phyloP scores from a whole-genome alignment of 2,113 vertebrate genomes.

The Rostratula benghalensis region DNA sequence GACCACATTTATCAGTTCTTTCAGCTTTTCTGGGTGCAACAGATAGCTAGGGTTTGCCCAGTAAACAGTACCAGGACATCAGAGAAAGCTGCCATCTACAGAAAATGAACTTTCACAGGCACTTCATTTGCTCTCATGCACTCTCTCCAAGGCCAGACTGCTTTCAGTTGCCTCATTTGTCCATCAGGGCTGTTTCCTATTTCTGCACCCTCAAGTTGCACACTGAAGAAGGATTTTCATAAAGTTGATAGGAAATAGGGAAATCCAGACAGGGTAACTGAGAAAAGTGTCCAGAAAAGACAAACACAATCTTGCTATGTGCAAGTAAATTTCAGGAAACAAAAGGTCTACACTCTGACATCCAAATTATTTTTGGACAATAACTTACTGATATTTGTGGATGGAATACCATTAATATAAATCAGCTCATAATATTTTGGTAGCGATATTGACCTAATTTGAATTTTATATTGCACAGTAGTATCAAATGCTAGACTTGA shows the following conservation, averaged over 20 bases:
- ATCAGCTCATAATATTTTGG: slow-evolving; percentile 43
- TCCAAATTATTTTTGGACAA: slow-evolving; percentile 19
- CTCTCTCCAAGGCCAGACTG: neutral
- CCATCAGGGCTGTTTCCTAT: neutral
- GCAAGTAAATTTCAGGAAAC: neutral
- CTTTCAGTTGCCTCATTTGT: neutral
- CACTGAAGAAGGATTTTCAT: neutral
- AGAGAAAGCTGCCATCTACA: neutral
- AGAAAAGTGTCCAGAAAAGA: neutral
- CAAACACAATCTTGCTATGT: neutral
- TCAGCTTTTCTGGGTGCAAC: neutral
- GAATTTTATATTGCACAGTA: slow-evolving; percentile 52
- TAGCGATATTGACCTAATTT: slow-evolving; percentile 19
- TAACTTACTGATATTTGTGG: neutral
- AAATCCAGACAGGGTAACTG: neutral
- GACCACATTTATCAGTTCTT: neutral
- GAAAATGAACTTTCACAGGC: neutral
- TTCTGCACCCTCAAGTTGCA: neutral
- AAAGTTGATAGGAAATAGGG: too few relatives aligned
- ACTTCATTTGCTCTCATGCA: neutral
- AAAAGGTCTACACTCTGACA: neutral
- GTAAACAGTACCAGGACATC: neutral
- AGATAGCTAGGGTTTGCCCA: neutral
- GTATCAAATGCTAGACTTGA: slow-evolving; percentile 38
- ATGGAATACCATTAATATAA: slow-evolving; percentile 38